Conservation (phyloP, 2,888 invertebrate species). For the Rotaria sp. region DNA sequence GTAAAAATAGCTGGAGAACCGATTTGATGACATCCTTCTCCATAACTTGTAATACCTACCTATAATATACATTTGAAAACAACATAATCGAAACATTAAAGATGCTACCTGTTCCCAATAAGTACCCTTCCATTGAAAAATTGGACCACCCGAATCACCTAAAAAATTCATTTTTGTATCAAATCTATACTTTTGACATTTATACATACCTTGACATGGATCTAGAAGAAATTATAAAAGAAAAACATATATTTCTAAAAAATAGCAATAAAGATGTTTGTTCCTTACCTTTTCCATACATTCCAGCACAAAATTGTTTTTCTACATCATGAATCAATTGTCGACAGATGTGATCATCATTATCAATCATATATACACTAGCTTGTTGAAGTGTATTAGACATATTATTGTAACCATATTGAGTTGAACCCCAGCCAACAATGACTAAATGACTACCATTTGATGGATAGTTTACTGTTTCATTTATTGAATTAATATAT, state of each 20-base stretch:
- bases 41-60: neutral
- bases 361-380: neutral
- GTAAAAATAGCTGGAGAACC: neutral
- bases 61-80: neutral
- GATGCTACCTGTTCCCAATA: neutral
- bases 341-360: neutral
- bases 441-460: neutral
- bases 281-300: neutral
- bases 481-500: neutral
- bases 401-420: neutral
- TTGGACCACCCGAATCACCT: neutral
- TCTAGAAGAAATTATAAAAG: neutral
- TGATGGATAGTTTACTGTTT: neutral
- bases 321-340: neutral
- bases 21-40: neutral
- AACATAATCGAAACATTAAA: neutral
- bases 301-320: neutral
- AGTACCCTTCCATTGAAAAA: neutral
- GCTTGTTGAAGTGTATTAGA: neutral
- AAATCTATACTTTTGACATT: neutral
- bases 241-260: neutral
- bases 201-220: neutral
- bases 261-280: neutral
- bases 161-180: neutral
- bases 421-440: neutral